Base-by-base conservation (phyloP, 2,888 invertebrate genomes). In the Lacanobia wlatinum region DNA sequence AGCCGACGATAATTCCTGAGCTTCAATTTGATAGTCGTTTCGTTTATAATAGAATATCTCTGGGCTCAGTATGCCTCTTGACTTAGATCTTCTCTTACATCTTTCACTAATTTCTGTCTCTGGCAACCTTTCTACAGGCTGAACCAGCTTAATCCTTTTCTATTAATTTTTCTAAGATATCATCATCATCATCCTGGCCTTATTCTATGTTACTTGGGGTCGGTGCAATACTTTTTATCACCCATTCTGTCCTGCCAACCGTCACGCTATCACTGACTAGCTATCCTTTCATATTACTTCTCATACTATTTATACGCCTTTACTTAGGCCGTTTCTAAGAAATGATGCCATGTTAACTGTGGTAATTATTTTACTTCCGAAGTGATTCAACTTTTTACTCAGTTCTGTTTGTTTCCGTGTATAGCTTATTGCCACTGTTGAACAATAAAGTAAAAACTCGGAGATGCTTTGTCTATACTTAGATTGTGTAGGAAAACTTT, bases 401-500 rank as follows among this genome's bases (percentile, higher is more conserved):
- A 40, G 38, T 21, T 21, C 21, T n/a, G n/a, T 7, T 16, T 40
- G 40, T 60, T 60, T 40, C 0, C 9, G 10, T 9, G 16, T 60
- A 5, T 7, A 58, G 18, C 38, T 56, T 9, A 28, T 21, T 21
- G n/a, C 21, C 5, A 40, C 59, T 14, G 40, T 16, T 16, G 1
- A 43, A 43, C 23, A 60, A 43, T 59, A 10, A 59, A 21, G 58
- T 21, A 38, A 40, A 60, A 23, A 21, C 60, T 43, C 16, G 9
- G 21, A 60, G 28, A 18, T 60, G 23, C 18, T 46, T 43, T 46
- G 60, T 23, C 23, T 46, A 46, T 18, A 18, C 16, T 23, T 16
- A 16, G 12, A 23, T 0, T 28, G 40, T 58, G 69, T 60, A 69
- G 77, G 77, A 74, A 76, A 59, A 59, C 52, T 76, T 76, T 23